Percentiles rank a stretch among this genome's conserved stretches.
phyloP scores from a whole-genome alignment of 2,797 vertebrate genomes.

The Sebastes dallii region DNA sequence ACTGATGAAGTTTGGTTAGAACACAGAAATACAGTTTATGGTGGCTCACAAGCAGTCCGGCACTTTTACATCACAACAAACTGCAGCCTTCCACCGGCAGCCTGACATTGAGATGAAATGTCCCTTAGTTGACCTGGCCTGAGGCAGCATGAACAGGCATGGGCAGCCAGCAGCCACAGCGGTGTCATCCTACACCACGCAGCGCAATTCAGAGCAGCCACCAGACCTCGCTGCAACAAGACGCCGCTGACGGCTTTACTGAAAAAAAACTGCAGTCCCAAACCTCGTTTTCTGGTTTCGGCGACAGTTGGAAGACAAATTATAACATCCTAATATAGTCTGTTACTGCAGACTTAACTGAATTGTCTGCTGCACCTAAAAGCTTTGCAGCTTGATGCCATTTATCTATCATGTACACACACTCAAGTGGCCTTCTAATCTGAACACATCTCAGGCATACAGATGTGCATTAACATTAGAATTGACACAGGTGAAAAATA shows the following conservation, averaged over 20 bases:
- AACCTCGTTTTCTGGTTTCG: neutral
- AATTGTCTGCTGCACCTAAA: neutral
- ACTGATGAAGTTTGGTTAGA: neutral
- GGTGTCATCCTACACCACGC: constrained; percentile 59
- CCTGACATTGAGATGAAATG: constrained; percentile 43
- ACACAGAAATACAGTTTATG: neutral
- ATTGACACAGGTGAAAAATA: neutral
- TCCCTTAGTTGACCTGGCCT: constrained; percentile 46
- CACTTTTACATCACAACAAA: constrained; percentile 10
- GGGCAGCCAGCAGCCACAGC: constrained; percentile 25
- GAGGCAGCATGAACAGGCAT: constrained; percentile 26
- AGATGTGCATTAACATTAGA: neutral
- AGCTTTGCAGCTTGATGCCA: neutral
- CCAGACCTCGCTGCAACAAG: constrained; percentile 46
- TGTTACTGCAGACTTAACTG: neutral
- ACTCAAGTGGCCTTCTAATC: neutral
- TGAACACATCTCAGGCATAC: constrained; percentile 1
- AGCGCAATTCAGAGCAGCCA: constrained; percentile 38
- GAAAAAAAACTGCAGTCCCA: constrained; percentile 15
- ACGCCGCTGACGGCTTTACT: constrained; percentile 11
- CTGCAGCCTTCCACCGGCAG: neutral
- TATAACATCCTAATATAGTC: neutral
- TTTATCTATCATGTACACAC: neutral
- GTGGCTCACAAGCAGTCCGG: neutral
- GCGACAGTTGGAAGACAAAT: neutral